Conservation (phyloP, 1,140 invertebrate genomes). For the Apolygus lucorum region DNA sequence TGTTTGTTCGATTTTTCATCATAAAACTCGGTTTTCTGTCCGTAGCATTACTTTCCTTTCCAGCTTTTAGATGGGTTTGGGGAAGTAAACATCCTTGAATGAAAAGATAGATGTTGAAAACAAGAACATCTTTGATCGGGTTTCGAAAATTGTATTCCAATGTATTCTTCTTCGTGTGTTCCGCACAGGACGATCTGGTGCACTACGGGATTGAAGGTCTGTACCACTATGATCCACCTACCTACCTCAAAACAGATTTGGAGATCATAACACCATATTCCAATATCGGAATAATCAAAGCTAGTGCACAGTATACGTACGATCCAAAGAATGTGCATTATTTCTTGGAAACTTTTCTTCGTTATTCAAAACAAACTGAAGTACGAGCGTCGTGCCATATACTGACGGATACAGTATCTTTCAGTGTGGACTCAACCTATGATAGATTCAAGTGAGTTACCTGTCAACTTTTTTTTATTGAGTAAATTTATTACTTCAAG, state of each 20-base stretch:
- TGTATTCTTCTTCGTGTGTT: neutral
- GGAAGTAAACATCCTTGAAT: too few relatives aligned
- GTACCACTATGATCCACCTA: conserved; percentile 44
- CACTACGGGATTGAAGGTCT: conserved; percentile 43
- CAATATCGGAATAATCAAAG: conserved; percentile 43
- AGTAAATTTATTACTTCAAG: too few relatives aligned
- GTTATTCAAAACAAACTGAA: conserved; percentile 30
- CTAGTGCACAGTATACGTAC: conserved; percentile 28
- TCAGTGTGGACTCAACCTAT: conserved; percentile 30
- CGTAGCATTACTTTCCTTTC: too few relatives aligned
- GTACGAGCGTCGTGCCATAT: conserved; percentile 30
- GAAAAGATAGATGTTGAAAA: neutral
- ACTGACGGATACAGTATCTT: conserved; percentile 25
- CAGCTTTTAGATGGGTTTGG: too few relatives aligned
- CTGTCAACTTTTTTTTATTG: neutral
- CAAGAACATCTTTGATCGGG: too few relatives aligned
- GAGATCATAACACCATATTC: conserved; percentile 46
- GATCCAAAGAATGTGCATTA: conserved; percentile 27
- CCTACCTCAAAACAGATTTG: conserved; percentile 41
- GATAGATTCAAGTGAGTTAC: conserved; percentile 31
- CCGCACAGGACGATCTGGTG: conserved; percentile 25
- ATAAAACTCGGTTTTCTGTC: too few relatives aligned
- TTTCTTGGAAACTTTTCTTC: conserved; percentile 31
- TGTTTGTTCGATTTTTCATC: too few relatives aligned
- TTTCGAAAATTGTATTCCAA: neutral